Base-by-base conservation (phyloP, 2,888 invertebrate genomes). In the Tinea semifulvella region DNA sequence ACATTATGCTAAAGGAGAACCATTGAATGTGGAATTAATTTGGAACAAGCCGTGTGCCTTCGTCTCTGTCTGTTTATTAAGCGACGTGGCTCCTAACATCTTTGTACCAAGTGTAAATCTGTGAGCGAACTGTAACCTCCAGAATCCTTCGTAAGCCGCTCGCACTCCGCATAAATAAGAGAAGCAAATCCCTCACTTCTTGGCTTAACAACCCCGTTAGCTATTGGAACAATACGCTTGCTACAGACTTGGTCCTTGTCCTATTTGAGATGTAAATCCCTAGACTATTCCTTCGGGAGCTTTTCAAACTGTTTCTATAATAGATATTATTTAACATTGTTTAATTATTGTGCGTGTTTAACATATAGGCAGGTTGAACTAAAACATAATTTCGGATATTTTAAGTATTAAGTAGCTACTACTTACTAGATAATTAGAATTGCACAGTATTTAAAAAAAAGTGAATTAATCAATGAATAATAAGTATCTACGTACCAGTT, bases 101-200 rank as follows among this genome's bases (percentile, higher is more conserved):
- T 40, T 40, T 40, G 40, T 40, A 14, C 40, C 22, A 22, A 43
- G 20, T 27, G 43, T 43, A 43, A 42, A 43, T 28, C 43, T 40
- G 22, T 19, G 40, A 43, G 28, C 20, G 43, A 43, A 43, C 43
- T 28, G 43, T 31, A 40, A 43, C 43, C 43, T 43, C 20, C 19
- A 43, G 26, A 43, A 42, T 40, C 42, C 42, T 36, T 26, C 16
- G 28, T 45, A 45, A 45, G 45, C 42, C 43, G 43, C 26, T 42
- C 45, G 45, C 45, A 42, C 42, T 45, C 45, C 28, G 45, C 45
- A 45, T 45, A 45, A 45, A 45, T 45, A 42, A 45, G 45, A 42
- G 45, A 27, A 17, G 45, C 31, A 42, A 45, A 45, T 45, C 45
- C 42, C 45, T 45, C 42, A 28, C 31, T 45, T 39, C 35, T 38